phyloP scores from a whole-genome alignment of 2,888 invertebrate genomes.

The Ditula angustiorana region DNA sequence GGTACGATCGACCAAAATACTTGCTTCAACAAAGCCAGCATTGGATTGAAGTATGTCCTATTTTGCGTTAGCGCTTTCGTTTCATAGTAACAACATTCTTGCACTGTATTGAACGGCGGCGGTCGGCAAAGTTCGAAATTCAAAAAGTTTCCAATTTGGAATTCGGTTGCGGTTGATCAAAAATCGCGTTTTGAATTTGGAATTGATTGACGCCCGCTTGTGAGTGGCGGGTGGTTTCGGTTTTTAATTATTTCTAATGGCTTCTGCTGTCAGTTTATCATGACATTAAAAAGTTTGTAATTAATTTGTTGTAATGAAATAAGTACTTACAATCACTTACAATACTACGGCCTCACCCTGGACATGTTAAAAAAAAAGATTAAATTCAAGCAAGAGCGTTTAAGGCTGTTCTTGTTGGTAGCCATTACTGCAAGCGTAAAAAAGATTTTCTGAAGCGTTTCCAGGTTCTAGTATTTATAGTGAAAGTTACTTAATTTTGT shows the following conservation, averaged over 20 bases:
- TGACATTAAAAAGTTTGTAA: background rate
- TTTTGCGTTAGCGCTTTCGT: background rate
- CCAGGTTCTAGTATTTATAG: no score
- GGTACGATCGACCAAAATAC: background rate
- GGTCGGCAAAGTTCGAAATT: slow-evolving; percentile 24
- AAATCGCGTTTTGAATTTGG: slow-evolving; percentile 26
- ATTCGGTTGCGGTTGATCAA: slow-evolving; percentile 24
- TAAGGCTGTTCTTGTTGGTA: no score
- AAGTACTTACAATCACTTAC: no score
- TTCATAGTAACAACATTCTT: background rate
- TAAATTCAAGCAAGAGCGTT: no score
- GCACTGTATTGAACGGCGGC: slow-evolving; percentile 6
- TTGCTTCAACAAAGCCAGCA: background rate
- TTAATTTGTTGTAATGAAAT: no score
- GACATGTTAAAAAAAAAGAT: no score
- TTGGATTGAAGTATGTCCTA: background rate
- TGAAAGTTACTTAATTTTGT: no score
- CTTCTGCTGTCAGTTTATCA: background rate
- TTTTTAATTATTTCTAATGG: slow-evolving; percentile 8
- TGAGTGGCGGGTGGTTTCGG: slow-evolving; percentile 2
- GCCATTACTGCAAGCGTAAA: no score
- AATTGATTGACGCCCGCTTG: slow-evolving; percentile 15
- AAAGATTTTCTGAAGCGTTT: no score
- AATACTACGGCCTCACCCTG: no score
- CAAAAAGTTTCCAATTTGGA: slow-evolving; percentile 28